Percentiles rank a stretch among this genome's conserved stretches.
Conservation (phyloP, 2,113 vertebrate genomes). For the Edolisoma coerulescens region DNA sequence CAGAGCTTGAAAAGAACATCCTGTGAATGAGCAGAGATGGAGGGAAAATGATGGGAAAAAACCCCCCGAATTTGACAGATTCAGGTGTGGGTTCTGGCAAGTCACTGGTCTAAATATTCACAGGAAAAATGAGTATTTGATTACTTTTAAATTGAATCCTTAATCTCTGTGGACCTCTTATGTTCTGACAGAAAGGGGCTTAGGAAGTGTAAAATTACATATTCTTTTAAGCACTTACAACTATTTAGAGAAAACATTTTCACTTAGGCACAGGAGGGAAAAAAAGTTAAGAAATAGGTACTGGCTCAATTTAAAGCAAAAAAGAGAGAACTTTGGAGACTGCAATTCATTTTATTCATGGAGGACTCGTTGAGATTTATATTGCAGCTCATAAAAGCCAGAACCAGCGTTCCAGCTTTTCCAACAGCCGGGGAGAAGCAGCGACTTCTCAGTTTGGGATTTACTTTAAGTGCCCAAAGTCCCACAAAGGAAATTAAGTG, state of each 20-base stretch:
- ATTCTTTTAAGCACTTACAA: not conserved
- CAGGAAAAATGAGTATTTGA: not conserved
- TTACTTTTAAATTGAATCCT: not conserved
- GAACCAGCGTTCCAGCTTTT: not conserved
- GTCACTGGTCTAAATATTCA: not conserved
- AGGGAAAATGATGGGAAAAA: not conserved
- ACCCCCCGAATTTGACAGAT: not conserved
- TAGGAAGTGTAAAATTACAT: not conserved
- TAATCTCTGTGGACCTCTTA: not conserved
- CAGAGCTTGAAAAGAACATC: not conserved
- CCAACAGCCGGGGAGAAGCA: not conserved
- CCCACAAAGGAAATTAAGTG: conserved; percentile 8
- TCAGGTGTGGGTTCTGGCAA: not conserved
- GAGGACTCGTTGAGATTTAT: not conserved
- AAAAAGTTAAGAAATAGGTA: not conserved
- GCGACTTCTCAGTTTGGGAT: not conserved
- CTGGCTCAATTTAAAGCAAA: not conserved
- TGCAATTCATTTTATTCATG: not conserved
- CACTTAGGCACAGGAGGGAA: not conserved
- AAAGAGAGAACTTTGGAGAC: not conserved
- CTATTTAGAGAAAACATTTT: conserved; percentile 1
- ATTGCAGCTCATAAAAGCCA: not conserved
- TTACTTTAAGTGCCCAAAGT: not conserved
- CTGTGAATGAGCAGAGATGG: not conserved
- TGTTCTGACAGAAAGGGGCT: not conserved